Evolutionary conservation across 30 jellyfish, hydroid and myxozoan genomes (phyloP), one percentile per base, ranked within the genome.

Genomic region (Turritopsis dohrnii): DNA sequence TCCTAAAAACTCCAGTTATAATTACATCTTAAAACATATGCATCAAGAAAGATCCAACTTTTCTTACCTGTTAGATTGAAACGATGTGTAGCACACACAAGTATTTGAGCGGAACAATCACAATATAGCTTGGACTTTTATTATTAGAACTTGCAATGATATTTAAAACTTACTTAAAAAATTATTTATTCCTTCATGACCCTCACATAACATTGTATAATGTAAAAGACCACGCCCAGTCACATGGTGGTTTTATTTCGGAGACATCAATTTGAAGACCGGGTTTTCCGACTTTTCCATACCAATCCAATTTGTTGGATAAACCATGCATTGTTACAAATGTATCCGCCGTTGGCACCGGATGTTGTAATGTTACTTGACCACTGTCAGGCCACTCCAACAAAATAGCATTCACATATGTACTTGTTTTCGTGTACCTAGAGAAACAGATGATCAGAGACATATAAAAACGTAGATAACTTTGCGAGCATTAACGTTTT

Each of bases 251-350:
- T 26, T 28, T 72, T 21, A 84, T 74, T 20, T 28, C 20, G 16
- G 65, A 26, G 23, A 91, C 54, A 52, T 76, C 86, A 71, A 91
- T 75, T 13, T 30, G 29, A 53, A 91, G 53, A 79, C 97, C 97
- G 18, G 74, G 77, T 53, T 74, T 86, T n/a, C 82, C 83, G 31
- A 28, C 82, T 29, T 28, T 54, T 22, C 52, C 29, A 25, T 76
- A 7, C 92, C 92, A 85, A 17, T 5, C 0, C 17, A 85, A 25
- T 71, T 52, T 66, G 13, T 65, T 26, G 16, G 29, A 19, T 24
- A 21, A 13, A 21, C 92, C 92, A 22, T 53, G 86, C 74, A 85
- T 18, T n/a, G 71, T n/a, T 20, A 85, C 79, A 26, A 53, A 84
- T 18, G 87, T 77, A 20, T 52, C n/a, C 8, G 21, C 54, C 17